Evolutionary conservation across 1,140 invertebrate genomes (phyloP), one percentile per base, ranked within the genome.

Genomic region (Pollicipes pollicipes): DNA sequence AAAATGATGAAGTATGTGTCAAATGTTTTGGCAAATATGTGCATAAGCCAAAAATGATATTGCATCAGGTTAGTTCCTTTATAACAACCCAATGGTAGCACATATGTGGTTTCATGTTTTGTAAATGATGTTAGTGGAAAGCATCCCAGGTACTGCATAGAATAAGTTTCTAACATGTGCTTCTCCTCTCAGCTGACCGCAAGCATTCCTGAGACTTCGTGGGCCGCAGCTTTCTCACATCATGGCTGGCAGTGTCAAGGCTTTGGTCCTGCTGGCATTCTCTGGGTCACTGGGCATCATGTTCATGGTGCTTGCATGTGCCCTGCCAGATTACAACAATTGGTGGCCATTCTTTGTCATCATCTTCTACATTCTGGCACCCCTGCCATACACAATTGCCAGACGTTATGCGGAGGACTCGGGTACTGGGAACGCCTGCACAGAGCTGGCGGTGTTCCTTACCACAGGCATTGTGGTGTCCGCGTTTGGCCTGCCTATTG

Each of bases 331-430:
- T 75, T 94, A 88, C 78, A 87, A 87, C 78, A 86, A 89, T 79
- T 98, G 96, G 93, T 98, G 93, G 89, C 95, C 97, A 73, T 92
- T 98, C 81, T 96, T 98, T 80, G 94, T 97, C 29, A 85, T 98
- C 27, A 78, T 97, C 45, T 99, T 98, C 81, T 98, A 99, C 77
- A 75, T 96, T 58, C 81, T 98, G 70, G 87, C 92, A 26, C 95
- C 96, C 0, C 81, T 98, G 37, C 96, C 96, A 35, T 93, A 91
- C 0, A 81, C 97, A 72, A 85, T 98, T 71, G 88, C 92, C 3
- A 83, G 88, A 72, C 84, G 93, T 35, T 83, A 83, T 69, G 85
- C 88, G 75, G 82, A 84, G 75, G 8, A 28, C 27, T 58, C 45
- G 45, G 45, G 45, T 21, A 21, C 45, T 21, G 88, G 82, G 76